Conservation (phyloP, 2,113 vertebrate species). For the western clawed frog (Xenopus tropicalis) region DNA sequence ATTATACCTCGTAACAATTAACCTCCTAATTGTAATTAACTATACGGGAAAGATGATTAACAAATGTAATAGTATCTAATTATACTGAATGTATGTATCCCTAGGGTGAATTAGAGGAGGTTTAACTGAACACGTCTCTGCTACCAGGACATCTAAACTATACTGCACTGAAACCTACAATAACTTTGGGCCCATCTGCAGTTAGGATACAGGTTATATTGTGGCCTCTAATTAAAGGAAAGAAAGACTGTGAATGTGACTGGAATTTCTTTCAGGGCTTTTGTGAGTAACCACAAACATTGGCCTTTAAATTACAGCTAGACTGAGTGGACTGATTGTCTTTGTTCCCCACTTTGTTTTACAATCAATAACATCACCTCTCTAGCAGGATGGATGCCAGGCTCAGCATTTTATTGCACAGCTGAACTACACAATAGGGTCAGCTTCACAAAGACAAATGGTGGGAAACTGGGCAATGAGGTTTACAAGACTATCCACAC, state of each 20-base stretch:
- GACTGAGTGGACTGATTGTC: slow-evolving; percentile 2
- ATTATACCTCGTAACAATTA: no score
- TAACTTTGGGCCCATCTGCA: no score
- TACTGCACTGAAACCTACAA: no score
- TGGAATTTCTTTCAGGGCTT: neutral
- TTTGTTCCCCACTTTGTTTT: neutral
- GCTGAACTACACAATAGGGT: slow-evolving; percentile 27
- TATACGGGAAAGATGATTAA: no score
- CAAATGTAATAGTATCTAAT: no score
- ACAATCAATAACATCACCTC: slow-evolving; percentile 15
- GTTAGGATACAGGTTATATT: neutral
- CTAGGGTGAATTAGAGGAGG: no score
- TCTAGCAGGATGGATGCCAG: slow-evolving; percentile 8
- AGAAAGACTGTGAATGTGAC: neutral
- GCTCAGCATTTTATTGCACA: slow-evolving; percentile 12
- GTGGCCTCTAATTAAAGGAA: neutral
- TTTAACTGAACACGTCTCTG: no score
- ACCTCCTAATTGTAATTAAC: no score
- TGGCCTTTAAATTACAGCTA: neutral
- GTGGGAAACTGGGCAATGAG: slow-evolving; percentile 19
- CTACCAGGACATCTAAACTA: no score
- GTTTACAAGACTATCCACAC: slow-evolving; percentile 10
- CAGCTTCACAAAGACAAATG: slow-evolving; percentile 20
- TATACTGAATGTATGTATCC: no score
- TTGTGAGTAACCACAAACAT: neutral